A percentile compares a stretch with the other conserved stretches of the same genome.
Conservation (phyloP, 2,113 vertebrate species). For the Alosa alosa region DNA sequence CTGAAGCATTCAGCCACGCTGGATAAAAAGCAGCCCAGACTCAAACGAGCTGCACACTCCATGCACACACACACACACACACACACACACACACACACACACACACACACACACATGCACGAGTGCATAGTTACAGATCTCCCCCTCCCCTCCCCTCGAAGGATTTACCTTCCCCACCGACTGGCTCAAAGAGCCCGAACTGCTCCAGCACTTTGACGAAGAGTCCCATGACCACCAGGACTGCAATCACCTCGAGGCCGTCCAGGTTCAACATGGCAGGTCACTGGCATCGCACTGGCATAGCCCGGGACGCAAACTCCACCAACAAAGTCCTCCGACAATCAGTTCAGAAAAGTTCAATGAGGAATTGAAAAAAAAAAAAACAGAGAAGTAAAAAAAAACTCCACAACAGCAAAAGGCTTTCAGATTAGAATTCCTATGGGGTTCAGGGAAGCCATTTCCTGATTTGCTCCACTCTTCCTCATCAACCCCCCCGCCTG, state of each 20-base stretch:
- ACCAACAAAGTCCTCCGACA: neutral
- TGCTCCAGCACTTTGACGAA: slow-evolving; percentile 98
- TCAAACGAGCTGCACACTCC: neutral
- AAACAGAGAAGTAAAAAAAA: neutral
- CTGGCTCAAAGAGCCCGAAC: slow-evolving; percentile 94
- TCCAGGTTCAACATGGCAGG: slow-evolving; percentile 87
- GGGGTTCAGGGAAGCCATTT: neutral
- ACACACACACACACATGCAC: neutral
- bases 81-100: slow-evolving; percentile 19
- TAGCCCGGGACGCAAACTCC: slow-evolving; percentile 25
- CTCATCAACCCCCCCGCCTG: slow-evolving; percentile 6
- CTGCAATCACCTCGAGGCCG: slow-evolving; percentile 94
- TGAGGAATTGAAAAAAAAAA: neutral
- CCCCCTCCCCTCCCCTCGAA: neutral
- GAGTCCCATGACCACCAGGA: slow-evolving; percentile 92
- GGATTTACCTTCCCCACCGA: slow-evolving; percentile 87
- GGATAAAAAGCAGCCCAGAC: neutral
- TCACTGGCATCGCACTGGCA: slow-evolving; percentile 54
- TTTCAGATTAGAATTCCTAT: neutral
- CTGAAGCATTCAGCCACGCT: neutral
- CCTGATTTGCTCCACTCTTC: neutral
- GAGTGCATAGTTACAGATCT: neutral
- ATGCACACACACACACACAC: neutral
- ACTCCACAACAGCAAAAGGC: neutral
- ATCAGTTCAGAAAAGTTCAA: neutral